phyloP scores from a whole-genome alignment of 2,797 vertebrate genomes.

The Alca torda region DNA sequence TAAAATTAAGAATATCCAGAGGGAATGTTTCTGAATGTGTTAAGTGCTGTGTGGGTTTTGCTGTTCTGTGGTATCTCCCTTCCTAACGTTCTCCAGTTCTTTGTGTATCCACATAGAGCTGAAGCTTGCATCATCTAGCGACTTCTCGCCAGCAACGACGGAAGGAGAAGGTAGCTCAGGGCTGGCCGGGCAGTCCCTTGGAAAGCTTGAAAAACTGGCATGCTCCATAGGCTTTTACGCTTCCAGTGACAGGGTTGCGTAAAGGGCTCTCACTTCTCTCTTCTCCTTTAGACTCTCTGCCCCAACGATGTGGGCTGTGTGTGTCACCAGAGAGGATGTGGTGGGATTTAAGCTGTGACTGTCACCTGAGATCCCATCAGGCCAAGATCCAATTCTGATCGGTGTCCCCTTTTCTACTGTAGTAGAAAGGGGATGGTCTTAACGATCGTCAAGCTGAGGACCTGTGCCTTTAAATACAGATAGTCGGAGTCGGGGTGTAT shows the following conservation, averaged over 20 bases:
- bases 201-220: neutral
- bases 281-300: neutral
- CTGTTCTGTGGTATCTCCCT: neutral
- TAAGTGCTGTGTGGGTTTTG: neutral
- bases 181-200: neutral
- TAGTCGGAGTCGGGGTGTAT: neutral
- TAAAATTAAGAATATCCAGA: neutral
- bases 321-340: neutral
- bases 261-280: neutral
- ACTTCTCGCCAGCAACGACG: accelerated
- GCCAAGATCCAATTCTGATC: neutral
- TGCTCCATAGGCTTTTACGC: accelerated
- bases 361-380: neutral
- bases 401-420: neutral
- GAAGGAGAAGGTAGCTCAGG: neutral
- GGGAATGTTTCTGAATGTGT: neutral
- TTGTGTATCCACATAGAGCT: neutral
- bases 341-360: neutral
- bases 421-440: neutral
- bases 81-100: neutral
- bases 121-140: neutral
- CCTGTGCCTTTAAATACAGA: neutral
- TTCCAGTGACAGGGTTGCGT: neutral
- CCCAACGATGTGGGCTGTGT: neutral
- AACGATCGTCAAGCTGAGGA: accelerated